A percentile compares a stretch with the other conserved stretches of the same genome.
Evolutionary conservation across 2,888 invertebrate genomes (phyloP).

Genomic region (Dyspetes luteomarginatus): DNA sequence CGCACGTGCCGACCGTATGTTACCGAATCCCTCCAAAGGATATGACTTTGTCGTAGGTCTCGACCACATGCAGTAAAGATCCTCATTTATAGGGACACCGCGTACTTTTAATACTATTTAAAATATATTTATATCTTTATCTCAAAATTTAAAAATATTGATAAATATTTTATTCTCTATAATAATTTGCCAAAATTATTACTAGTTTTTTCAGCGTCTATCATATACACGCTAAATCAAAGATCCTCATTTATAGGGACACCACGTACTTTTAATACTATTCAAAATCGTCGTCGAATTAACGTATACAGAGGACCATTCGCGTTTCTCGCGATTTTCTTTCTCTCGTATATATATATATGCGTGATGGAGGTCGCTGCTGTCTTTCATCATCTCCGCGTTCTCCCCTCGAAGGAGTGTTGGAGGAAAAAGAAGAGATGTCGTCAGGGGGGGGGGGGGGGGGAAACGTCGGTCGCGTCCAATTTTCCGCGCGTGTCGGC

Average conservation of each 20-base stretch:
- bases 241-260: constrained; percentile 16
- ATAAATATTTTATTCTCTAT: too few relatives aligned
- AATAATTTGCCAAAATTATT: too few relatives aligned
- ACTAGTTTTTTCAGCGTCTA: too few relatives aligned
- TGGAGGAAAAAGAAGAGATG: not conserved
- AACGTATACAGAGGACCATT: too few relatives aligned
- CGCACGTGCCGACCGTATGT: constrained; percentile 79
- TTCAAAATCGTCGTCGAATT: too few relatives aligned
- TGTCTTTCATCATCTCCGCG: too few relatives aligned
- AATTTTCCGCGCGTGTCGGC: constrained; percentile 72
- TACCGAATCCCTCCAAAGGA: constrained; percentile 64
- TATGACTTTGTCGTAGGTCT: constrained; percentile 60
- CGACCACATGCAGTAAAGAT: constrained; percentile 17
- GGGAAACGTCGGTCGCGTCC: constrained; percentile 40
- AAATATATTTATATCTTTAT: not conserved
- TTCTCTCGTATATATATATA: too few relatives aligned
- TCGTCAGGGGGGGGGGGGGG: not conserved
- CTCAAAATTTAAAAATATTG: too few relatives aligned
- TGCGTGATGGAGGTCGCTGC: too few relatives aligned
- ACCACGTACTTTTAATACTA: not conserved
- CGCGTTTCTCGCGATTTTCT: too few relatives aligned
- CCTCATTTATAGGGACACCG: constrained; percentile 17
- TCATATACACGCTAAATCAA: too few relatives aligned
- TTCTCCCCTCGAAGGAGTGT: not conserved
- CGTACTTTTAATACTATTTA: not conserved